phyloP scores from a whole-genome alignment of 2,888 invertebrate species.

The Alentia gelatinosa region DNA sequence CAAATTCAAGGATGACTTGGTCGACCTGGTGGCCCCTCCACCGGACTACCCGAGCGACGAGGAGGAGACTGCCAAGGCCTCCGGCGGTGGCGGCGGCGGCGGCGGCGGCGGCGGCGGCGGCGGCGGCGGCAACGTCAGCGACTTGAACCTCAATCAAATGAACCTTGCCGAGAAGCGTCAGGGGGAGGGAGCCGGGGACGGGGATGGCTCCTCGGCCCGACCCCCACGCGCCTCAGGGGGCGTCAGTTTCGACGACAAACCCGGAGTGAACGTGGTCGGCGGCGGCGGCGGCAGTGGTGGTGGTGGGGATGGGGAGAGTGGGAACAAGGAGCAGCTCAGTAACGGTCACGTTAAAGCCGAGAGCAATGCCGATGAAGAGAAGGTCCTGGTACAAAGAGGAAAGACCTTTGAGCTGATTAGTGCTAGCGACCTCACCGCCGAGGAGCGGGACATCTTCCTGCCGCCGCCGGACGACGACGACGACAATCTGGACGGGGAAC shows the following conservation, averaged over 20 bases:
- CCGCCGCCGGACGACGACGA: slow-evolving; percentile 15
- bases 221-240: not conserved
- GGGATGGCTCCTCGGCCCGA: not conserved
- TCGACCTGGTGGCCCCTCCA: slow-evolving; percentile 77
- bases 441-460: slow-evolving; percentile 60
- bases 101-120: not conserved
- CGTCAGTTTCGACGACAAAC: not conserved
- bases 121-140: not conserved
- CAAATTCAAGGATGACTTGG: slow-evolving; percentile 75
- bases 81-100: not conserved
- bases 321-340: not conserved
- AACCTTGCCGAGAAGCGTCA: not conserved
- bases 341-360: too few relatives aligned
- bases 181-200: not conserved
- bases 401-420: slow-evolving; percentile 76
- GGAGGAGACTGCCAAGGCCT: not conserved
- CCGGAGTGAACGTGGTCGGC: not conserved
- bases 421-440: slow-evolving; percentile 73
- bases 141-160: not conserved
- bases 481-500: not conserved
- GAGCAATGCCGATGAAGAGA: slow-evolving; percentile 69
- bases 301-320: not conserved
- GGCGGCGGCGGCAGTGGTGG: not conserved
- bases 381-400: slow-evolving; percentile 76
- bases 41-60: slow-evolving; percentile 71